A percentile compares a stretch with the other conserved stretches of the same genome.
Conservation (phyloP, 2,797 vertebrate species). For the Odontamblyopus lacepedii region DNA sequence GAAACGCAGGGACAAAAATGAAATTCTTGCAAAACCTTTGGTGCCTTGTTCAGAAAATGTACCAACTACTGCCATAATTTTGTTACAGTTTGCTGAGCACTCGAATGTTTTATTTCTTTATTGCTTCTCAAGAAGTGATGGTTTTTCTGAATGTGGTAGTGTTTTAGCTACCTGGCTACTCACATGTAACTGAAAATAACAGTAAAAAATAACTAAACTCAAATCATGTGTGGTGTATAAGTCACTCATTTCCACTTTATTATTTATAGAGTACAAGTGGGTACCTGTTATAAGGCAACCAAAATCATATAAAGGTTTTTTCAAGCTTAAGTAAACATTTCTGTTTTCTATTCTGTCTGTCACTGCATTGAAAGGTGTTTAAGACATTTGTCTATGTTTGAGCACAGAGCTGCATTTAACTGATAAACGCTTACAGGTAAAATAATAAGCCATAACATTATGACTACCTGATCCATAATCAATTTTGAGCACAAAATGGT, state of each 20-base stretch:
- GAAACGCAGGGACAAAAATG: constrained; percentile 76
- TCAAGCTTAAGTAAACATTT: neutral
- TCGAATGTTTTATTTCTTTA: constrained; percentile 84
- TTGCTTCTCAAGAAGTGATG: constrained; percentile 91
- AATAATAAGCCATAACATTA: too few species aligned
- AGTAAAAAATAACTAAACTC: constrained; percentile 52
- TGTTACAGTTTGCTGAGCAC: constrained; percentile 86
- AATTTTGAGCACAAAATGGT: neutral
- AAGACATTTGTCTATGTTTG: too few species aligned
- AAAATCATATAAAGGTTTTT: neutral
- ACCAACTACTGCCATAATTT: constrained; percentile 89
- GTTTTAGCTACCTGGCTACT: constrained; percentile 94
- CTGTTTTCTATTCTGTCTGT: neutral
- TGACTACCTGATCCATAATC: too few species aligned
- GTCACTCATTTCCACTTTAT: neutral
- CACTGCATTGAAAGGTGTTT: neutral
- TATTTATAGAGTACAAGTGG: neutral
- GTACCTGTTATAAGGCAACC: neutral
- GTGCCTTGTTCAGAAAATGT: constrained; percentile 91
- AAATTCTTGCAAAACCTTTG: constrained; percentile 69
- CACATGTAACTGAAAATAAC: constrained; percentile 79
- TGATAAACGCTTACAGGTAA: too few species aligned
- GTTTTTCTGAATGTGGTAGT: constrained; percentile 84
- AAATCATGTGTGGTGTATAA: constrained; percentile 45
- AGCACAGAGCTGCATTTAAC: too few species aligned